phyloP scores from a whole-genome alignment of 2,888 invertebrate species.

The Onthophagus sagittarius region DNA sequence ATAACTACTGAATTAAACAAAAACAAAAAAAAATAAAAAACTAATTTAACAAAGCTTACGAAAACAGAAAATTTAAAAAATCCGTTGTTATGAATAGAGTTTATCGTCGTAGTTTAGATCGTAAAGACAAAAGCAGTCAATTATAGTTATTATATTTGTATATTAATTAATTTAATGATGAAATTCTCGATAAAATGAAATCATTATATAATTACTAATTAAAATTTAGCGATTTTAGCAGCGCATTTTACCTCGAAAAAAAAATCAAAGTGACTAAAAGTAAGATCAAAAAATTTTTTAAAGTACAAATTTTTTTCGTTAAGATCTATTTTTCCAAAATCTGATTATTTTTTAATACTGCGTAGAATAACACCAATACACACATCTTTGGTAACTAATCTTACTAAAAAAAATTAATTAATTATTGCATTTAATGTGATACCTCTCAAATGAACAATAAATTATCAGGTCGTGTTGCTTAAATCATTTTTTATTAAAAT shows the following conservation, averaged over 20 bases:
- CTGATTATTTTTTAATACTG: not conserved
- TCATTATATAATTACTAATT: not conserved
- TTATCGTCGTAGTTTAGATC: not conserved
- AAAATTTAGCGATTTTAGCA: not conserved
- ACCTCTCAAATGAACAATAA: not conserved
- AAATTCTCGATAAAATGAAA: not conserved
- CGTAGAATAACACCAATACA: not conserved
- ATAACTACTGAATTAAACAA: conserved; percentile 33
- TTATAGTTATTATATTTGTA: not conserved
- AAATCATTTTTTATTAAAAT: not conserved
- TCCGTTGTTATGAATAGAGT: not conserved
- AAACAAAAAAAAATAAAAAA: not conserved
- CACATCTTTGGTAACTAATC: not conserved
- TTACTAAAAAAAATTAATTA: not conserved
- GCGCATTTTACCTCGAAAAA: not conserved
- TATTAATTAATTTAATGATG: not conserved
- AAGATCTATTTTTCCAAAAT: not conserved
- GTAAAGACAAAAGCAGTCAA: not conserved
- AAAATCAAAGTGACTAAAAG: not conserved
- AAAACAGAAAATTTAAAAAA: not conserved
- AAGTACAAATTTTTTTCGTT: not conserved
- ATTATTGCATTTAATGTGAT: not conserved
- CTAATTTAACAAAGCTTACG: not conserved
- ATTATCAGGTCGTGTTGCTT: not conserved
- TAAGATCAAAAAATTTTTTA: not conserved